Percentiles rank a stretch among this genome's conserved stretches.
Conservation (phyloP, 1,140 invertebrate species). For the Pantala flavescens region DNA sequence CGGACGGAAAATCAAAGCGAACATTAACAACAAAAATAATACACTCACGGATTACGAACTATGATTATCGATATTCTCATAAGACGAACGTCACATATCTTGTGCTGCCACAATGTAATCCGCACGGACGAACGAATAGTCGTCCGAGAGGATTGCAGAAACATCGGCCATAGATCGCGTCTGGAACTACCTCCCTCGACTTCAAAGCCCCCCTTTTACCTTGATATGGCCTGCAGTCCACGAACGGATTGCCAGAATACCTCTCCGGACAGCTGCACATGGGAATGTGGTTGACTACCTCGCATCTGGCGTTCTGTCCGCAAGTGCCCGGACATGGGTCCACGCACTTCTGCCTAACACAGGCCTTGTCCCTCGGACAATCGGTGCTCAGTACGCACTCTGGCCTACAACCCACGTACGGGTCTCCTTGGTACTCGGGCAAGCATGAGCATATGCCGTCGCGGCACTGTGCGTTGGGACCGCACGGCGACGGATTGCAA, state of each 20-base stretch:
- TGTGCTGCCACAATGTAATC: too few species aligned
- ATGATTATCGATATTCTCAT: too few species aligned
- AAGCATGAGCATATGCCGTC: slow-evolving; percentile 60
- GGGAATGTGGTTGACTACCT: slow-evolving; percentile 61
- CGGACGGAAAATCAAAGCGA: too few species aligned
- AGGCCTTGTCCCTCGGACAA: slow-evolving; percentile 55
- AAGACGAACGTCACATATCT: too few species aligned
- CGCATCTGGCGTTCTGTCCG: slow-evolving; percentile 59
- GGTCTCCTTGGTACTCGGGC: slow-evolving; percentile 55
- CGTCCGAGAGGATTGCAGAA: too few species aligned
- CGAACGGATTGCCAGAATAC: slow-evolving; percentile 57
- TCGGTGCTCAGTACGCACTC: slow-evolving; percentile 64
- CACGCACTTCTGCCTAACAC: slow-evolving; percentile 60
- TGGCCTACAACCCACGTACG: slow-evolving; percentile 60
- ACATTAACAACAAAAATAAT: too few species aligned
- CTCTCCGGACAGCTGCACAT: slow-evolving; percentile 56
- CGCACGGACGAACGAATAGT: too few species aligned
- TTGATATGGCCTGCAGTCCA: slow-evolving; percentile 28
- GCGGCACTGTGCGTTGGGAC: slow-evolving; percentile 59
- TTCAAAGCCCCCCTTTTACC: slow-evolving; percentile 21
- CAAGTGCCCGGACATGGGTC: slow-evolving; percentile 68
- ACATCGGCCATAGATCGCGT: slow-evolving; percentile 11
- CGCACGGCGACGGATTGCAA: slow-evolving; percentile 64
- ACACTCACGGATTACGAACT: too few species aligned
- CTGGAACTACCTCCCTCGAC: slow-evolving; percentile 28